phyloP scores from a whole-genome alignment of 2,113 vertebrate genomes.

The Nettapus auritus region DNA sequence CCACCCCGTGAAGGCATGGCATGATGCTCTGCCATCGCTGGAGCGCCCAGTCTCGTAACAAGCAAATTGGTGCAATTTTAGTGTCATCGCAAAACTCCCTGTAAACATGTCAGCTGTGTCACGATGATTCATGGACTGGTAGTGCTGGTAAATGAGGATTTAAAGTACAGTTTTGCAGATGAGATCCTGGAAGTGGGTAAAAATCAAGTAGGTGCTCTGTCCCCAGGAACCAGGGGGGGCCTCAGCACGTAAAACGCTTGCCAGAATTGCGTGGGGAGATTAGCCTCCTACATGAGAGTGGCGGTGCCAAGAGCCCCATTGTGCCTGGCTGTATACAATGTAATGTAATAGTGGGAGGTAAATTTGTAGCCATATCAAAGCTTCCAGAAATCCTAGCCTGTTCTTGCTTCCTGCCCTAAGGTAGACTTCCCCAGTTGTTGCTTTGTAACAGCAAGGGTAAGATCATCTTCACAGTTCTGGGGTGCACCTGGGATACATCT shows the following conservation, averaged over 20 bases:
- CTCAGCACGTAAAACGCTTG: background rate
- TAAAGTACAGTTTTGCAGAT: background rate
- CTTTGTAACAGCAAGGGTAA: background rate
- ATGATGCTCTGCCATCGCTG: background rate
- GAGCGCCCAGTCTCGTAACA: background rate
- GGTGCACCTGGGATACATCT: background rate
- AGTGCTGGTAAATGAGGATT: background rate
- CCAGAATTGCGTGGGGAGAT: background rate
- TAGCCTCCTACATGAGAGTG: background rate
- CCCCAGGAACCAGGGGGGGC: background rate
- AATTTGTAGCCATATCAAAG: background rate
- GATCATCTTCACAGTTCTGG: background rate
- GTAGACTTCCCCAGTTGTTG: background rate
- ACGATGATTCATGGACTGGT: background rate
- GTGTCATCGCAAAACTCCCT: background rate
- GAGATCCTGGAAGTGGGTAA: background rate
- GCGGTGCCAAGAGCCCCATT: background rate
- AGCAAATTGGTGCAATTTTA: background rate
- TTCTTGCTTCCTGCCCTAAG: background rate
- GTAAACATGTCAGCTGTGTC: background rate
- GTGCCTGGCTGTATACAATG: background rate
- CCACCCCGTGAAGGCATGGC: background rate
- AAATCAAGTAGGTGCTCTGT: background rate
- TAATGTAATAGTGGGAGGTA: background rate
- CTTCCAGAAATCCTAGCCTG: background rate